These are phyloP conservation scores for Hemicordylus capensis DNA, from an alignment of 2,113 vertebrate species.

Conservation along the genomic window DNA sequence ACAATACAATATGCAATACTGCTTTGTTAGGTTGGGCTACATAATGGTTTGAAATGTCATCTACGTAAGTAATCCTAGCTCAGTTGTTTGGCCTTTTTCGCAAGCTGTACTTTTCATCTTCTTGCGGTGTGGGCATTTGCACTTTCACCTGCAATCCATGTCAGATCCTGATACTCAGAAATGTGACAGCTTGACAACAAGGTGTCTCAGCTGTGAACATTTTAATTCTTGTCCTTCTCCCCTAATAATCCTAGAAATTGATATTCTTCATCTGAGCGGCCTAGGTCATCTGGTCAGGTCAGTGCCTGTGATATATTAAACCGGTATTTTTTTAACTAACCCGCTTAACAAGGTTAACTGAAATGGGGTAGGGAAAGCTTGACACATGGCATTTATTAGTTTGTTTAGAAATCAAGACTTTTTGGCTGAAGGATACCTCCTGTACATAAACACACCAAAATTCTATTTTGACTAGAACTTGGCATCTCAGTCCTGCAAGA, in stretches of 20 bases:
- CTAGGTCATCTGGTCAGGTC: constrained; percentile 60
- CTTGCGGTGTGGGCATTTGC: constrained; percentile 28
- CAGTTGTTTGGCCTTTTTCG: constrained; percentile 31
- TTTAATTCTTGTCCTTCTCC: constrained; percentile 30
- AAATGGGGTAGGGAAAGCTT: constrained; percentile 48
- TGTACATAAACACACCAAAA: constrained; percentile 21
- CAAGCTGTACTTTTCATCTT: neutral
- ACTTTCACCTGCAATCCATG: constrained; percentile 41
- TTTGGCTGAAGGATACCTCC: constrained; percentile 22
- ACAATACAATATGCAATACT: constrained; percentile 22
- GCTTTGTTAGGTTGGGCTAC: constrained; percentile 45
- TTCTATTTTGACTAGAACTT: constrained; percentile 36
- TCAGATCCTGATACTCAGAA: neutral
- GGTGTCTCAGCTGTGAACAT: constrained; percentile 12
- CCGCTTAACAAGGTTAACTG: constrained; percentile 56
- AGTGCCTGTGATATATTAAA: constrained; percentile 55
- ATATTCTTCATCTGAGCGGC: constrained; percentile 65
- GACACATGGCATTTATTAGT: constrained; percentile 59
- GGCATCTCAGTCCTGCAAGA: constrained; percentile 1
- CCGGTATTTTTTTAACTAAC: constrained; percentile 58
- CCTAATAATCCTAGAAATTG: constrained; percentile 50
- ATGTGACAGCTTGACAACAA: constrained; percentile 34
- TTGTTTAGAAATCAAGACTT: constrained; percentile 39
- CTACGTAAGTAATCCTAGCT: constrained; percentile 58
- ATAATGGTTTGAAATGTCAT: constrained; percentile 47